Evolutionary conservation across 2,888 invertebrate genomes (phyloP).

Genomic region (Tetragonula carbonaria): DNA sequence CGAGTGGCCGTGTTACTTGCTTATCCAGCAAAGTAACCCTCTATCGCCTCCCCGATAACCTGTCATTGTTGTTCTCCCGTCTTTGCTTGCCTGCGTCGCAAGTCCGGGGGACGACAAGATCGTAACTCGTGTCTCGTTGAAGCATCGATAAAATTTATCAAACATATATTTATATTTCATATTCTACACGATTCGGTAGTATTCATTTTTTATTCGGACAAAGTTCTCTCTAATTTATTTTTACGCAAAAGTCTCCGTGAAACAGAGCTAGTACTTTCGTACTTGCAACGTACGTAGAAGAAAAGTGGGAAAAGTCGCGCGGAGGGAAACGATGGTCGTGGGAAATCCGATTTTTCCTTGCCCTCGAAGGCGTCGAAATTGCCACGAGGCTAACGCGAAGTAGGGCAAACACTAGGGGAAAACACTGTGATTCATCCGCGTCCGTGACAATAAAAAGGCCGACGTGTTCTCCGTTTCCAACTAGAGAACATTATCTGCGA

Average conservation of each 20-base stretch:
- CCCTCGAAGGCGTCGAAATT: not conserved
- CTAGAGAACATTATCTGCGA: not conserved
- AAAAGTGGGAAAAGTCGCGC: not conserved
- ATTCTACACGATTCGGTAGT: too few species aligned
- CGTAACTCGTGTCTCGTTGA: too few species aligned
- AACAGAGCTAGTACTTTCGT: not conserved
- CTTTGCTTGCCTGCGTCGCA: too few species aligned
- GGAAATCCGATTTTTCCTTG: slow-evolving; percentile 31
- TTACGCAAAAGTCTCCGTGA: not conserved
- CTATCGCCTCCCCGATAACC: slow-evolving; percentile 22
- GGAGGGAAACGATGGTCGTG: not conserved
- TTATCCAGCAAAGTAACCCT: slow-evolving; percentile 33
- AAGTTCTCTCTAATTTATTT: not conserved
- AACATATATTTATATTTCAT: too few species aligned
- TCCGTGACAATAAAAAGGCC: not conserved
- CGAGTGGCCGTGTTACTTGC: slow-evolving; percentile 61
- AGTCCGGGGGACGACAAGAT: too few species aligned
- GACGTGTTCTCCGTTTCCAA: not conserved
- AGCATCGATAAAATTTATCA: too few species aligned
- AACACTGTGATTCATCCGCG: slow-evolving; percentile 21
- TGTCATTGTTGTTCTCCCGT: slow-evolving; percentile 41
- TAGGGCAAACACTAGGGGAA: slow-evolving; percentile 22
- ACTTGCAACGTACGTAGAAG: not conserved
- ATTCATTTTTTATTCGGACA: not conserved
- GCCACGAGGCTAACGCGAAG: slow-evolving; percentile 21